Base-by-base conservation (phyloP, 2,113 vertebrate species). In the Dromaius novaehollandiae region DNA sequence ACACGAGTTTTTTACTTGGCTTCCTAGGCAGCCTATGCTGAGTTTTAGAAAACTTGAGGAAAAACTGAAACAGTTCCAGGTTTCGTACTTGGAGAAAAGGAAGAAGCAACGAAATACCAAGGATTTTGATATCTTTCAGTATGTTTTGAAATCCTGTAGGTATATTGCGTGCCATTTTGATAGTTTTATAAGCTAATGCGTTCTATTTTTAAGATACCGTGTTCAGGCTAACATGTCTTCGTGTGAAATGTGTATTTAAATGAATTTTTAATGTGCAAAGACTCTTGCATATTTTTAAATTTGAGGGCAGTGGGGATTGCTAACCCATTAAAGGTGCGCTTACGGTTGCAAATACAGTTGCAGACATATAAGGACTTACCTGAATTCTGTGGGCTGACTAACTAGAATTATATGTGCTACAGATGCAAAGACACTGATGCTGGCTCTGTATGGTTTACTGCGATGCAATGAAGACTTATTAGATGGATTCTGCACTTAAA, bases 1-100 rank as follows among this genome's bases (percentile, higher is more conserved):
- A 88, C 4, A 7, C 7, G 5, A 34, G 0, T 99, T 99, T 97
- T 96, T 98, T 78, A 3, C 92, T 16, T 98, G 98, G 98, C 92
- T 98, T 76, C 82, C 97, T 66, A 0, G 4, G 9, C 60, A 82
- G 4, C 95, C 82, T 84, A 7, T 71, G 44, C 91, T 98, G 78
- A 97, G 60, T 91, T 98, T 98, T 87, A 86, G 58, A 92, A 96
- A 93, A 89, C 97, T 98, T 79, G 74, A 71, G 58, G 86, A 97
- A 90, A 97, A 53, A 48, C 69, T 98, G 11, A 65, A 82, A 34
- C 53, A 82, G 38, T 98, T 98, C 81, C 56, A 92, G 51, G 61
- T 64, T 63, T 44, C 93, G 32, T 55, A 73, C 32, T 19, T 44
- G 20, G 1, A 9, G 32, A 25, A 20, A 78, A 60, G 24, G 42